phyloP scores from a whole-genome alignment of 2,113 vertebrate genomes.

The Ibidorhyncha struthersii region DNA sequence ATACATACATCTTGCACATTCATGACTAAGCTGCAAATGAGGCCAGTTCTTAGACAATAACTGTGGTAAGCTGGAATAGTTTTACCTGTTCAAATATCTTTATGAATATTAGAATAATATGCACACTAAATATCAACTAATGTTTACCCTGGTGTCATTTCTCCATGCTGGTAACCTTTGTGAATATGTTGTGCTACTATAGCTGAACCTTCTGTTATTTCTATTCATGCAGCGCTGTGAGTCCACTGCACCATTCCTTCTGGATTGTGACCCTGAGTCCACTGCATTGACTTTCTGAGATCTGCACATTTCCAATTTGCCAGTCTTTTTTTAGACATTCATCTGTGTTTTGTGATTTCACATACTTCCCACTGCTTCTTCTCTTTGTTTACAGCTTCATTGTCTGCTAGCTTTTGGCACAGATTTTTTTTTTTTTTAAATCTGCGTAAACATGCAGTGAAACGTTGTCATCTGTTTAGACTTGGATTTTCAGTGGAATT shows the following conservation, averaged over 20 bases:
- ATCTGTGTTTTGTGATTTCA: background rate
- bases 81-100: slow-evolving; percentile 36
- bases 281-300: background rate
- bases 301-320: background rate
- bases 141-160: background rate
- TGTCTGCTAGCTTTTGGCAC: background rate
- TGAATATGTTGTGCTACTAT: background rate
- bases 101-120: background rate
- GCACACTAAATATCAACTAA: background rate
- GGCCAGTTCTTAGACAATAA: background rate
- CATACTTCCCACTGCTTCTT: background rate
- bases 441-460: background rate
- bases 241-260: background rate
- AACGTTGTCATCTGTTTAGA: background rate
- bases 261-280: background rate
- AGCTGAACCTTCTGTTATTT: background rate
- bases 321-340: background rate
- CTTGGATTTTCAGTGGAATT: background rate
- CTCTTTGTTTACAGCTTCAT: background rate
- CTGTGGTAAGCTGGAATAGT: background rate
- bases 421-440: background rate
- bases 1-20: background rate
- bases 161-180: background rate
- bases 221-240: background rate
- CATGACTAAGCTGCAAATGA: slow-evolving; percentile 18